These are phyloP conservation scores for Eristalis arbustorum DNA, from an alignment of 2,888 invertebrate species.

Conservation along the genomic window DNA sequence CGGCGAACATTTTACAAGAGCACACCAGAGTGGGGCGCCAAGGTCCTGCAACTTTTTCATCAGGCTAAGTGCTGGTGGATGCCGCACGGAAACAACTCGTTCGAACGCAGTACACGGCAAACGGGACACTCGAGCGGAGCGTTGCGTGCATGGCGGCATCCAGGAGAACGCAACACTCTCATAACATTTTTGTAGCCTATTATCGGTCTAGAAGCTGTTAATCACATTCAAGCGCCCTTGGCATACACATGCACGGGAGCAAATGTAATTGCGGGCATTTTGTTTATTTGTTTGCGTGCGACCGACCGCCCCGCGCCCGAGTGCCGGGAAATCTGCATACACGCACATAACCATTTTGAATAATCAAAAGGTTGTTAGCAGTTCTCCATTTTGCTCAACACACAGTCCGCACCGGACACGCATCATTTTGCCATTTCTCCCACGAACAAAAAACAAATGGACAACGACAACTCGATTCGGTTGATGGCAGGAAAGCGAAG, in stretches of 20 bases:
- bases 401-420: conserved; percentile 15
- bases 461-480: background rate
- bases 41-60: conserved; percentile 39
- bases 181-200: conserved; percentile 40
- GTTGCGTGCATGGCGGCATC: conserved; percentile 6
- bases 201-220: conserved; percentile 34
- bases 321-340: background rate
- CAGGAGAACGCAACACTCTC: conserved; percentile 15
- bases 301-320: too few species aligned
- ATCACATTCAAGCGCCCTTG: conserved; percentile 29
- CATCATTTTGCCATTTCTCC: background rate
- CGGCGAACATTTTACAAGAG: background rate
- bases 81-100: conserved; percentile 15
- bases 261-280: conserved; percentile 26
- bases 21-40: background rate
- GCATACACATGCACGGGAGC: background rate
- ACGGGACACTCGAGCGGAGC: background rate
- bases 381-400: conserved; percentile 14
- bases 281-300: conserved; percentile 24
- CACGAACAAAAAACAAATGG: background rate
- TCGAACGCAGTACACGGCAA: background rate
- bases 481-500: conserved; percentile 22
- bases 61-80: conserved; percentile 19
- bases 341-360: conserved; percentile 61
- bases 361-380: conserved; percentile 57